Percentiles rank a stretch among this genome's conserved stretches.
phyloP scores from a whole-genome alignment of 2,797 vertebrate genomes.

The Sebastes cheni region DNA sequence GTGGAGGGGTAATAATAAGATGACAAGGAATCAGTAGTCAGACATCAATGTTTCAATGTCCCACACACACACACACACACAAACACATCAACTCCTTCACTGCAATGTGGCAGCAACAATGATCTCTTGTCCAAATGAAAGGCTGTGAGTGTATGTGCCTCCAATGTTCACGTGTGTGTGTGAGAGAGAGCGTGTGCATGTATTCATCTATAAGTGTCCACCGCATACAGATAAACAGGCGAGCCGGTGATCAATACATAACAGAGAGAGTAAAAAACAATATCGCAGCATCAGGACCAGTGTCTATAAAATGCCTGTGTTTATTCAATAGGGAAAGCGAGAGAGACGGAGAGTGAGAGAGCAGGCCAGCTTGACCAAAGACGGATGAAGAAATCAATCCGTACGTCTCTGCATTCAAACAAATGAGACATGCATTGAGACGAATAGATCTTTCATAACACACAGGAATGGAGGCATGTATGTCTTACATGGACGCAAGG shows the following conservation, averaged over 20 bases:
- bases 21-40: conserved; percentile 77
- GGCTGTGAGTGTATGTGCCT: conserved; percentile 18
- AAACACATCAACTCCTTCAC: conserved; percentile 1
- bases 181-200: background rate
- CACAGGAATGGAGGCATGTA: background rate
- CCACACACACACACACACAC: background rate
- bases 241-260: conserved; percentile 75
- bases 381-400: conserved; percentile 58
- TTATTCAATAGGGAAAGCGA: conserved; percentile 29
- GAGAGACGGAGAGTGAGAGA: background rate
- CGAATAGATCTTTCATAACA: background rate
- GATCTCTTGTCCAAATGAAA: conserved; percentile 70
- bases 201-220: conserved; percentile 74
- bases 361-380: conserved; percentile 26
- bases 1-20: conserved; percentile 62
- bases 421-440: conserved; percentile 37
- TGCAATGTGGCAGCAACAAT: conserved; percentile 50
- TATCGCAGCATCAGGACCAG: conserved; percentile 45
- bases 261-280: conserved; percentile 76
- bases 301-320: conserved; percentile 55
- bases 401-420: conserved; percentile 26
- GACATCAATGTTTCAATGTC: conserved; percentile 62
- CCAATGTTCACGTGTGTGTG: background rate
- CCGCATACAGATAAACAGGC: conserved; percentile 76
- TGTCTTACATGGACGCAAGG: background rate